phyloP scores from a whole-genome alignment of 1,140 invertebrate genomes.

The Plectrocnemia conspersa region DNA sequence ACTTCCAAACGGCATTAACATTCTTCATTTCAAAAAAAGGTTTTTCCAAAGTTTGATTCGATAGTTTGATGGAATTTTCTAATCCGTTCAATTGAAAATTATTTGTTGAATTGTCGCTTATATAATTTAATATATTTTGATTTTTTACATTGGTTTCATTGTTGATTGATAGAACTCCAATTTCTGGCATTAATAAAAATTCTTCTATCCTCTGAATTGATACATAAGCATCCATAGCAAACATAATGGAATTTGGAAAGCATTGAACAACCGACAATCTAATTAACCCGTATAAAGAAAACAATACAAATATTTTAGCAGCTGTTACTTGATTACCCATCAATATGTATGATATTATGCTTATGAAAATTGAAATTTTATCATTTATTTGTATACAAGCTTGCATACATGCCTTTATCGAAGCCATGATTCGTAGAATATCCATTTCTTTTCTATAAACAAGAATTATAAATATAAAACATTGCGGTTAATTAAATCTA shows the following conservation, averaged over 20 bases:
- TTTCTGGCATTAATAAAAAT: slow-evolving; percentile 58
- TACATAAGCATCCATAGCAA: slow-evolving; percentile 55
- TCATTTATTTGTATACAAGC: slow-evolving; percentile 65
- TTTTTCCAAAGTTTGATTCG: slow-evolving; percentile 2
- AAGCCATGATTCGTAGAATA: slow-evolving; percentile 62
- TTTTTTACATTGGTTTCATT: slow-evolving; percentile 7
- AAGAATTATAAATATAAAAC: slow-evolving; percentile 15
- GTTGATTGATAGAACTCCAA: slow-evolving; percentile 34
- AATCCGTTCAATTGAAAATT: background rate
- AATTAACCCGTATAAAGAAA: slow-evolving; percentile 68
- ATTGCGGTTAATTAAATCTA: background rate
- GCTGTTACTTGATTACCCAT: slow-evolving; percentile 63
- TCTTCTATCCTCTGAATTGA: slow-evolving; percentile 65
- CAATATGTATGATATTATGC: slow-evolving; percentile 71
- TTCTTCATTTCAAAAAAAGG: slow-evolving; percentile 31
- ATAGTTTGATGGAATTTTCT: background rate
- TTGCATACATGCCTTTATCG: slow-evolving; percentile 63
- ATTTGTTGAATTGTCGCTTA: slow-evolving; percentile 2
- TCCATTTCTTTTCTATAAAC: slow-evolving; percentile 59
- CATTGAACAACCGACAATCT: slow-evolving; percentile 69
- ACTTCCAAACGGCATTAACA: slow-evolving; percentile 29
- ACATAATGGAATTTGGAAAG: slow-evolving; percentile 63
- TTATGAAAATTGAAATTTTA: slow-evolving; percentile 72
- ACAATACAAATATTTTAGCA: slow-evolving; percentile 70
- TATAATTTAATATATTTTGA: slow-evolving; percentile 14